A percentile compares a stretch with the other conserved stretches of the same genome.
These are phyloP conservation scores for Silurus glanis DNA, from an alignment of 2,113 vertebrate species.

Conservation along the genomic window DNA sequence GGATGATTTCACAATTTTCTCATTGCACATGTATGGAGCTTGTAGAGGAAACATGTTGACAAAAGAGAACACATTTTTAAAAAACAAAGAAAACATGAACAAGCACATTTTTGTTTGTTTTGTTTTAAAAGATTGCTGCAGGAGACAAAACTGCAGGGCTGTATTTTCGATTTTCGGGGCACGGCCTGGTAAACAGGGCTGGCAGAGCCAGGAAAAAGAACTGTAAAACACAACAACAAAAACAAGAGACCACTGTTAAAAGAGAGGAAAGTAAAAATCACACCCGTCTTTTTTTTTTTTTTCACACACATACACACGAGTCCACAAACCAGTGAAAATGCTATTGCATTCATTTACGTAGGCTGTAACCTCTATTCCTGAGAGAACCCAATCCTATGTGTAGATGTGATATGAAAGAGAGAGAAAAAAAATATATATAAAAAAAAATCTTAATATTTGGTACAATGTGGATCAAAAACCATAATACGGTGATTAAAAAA, in stretches of 20 bases:
- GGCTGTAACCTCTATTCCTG: not conserved
- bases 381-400: constrained; percentile 32
- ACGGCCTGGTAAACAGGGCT: constrained; percentile 99
- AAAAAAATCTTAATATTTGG: constrained; percentile 8
- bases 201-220: constrained; percentile 99
- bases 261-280: constrained; percentile 78
- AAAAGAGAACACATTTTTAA: constrained; percentile 52
- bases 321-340: constrained; percentile 46
- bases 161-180: constrained; percentile 87
- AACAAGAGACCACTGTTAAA: constrained; percentile 99
- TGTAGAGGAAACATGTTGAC: constrained; percentile 40
- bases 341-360: not conserved
- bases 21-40: not conserved
- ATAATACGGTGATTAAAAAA: not conserved
- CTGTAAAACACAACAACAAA: constrained; percentile 99
- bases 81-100: constrained; percentile 58
- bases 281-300: constrained; percentile 76
- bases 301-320: constrained; percentile 67
- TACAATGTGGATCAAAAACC: constrained; percentile 26
- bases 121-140: constrained; percentile 91
- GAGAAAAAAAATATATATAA: no score
- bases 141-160: constrained; percentile 99
- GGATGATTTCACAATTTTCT: not conserved
- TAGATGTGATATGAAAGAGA: constrained; percentile 6
- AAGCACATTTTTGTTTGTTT: constrained; percentile 77